Conservation (phyloP, 30 jellyfish, hydroid and myxozoan genomes). For the Aurelia sp. region DNA sequence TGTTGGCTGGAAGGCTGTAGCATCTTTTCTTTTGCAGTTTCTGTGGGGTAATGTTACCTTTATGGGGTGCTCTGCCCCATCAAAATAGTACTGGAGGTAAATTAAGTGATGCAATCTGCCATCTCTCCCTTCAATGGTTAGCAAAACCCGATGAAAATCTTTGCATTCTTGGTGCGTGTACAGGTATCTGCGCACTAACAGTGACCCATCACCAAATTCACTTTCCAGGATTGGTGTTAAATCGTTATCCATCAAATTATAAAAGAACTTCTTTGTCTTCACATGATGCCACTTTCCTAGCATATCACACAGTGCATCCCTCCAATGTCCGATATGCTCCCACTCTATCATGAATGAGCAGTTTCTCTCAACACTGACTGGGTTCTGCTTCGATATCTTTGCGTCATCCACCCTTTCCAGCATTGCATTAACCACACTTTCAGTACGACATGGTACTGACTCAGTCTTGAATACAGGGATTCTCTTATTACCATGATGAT, state of each 20-base stretch:
- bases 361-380: too few relatives aligned
- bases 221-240: neutral
- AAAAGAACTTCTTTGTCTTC: neutral
- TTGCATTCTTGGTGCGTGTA: neutral
- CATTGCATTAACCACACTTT: too few relatives aligned
- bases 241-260: neutral
- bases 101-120: too few relatives aligned
- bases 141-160: too few relatives aligned
- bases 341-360: too few relatives aligned
- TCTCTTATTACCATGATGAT: too few relatives aligned
- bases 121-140: too few relatives aligned
- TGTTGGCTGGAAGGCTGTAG: neutral
- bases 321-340: neutral
- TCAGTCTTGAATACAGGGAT: too few relatives aligned
- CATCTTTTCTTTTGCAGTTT: neutral
- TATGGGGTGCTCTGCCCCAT: constrained; percentile 9
- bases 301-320: constrained; percentile 2
- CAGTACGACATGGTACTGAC: too few relatives aligned
- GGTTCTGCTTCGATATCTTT: too few relatives aligned
- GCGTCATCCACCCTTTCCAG: too few relatives aligned
- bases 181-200: neutral
- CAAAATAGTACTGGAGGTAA: neutral
- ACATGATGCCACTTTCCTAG: constrained; percentile 9
- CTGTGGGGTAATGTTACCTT: constrained; percentile 4
- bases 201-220: neutral